Evolutionary conservation across 2,888 invertebrate genomes (phyloP).

Genomic region (Scaptomyza tumidula): DNA sequence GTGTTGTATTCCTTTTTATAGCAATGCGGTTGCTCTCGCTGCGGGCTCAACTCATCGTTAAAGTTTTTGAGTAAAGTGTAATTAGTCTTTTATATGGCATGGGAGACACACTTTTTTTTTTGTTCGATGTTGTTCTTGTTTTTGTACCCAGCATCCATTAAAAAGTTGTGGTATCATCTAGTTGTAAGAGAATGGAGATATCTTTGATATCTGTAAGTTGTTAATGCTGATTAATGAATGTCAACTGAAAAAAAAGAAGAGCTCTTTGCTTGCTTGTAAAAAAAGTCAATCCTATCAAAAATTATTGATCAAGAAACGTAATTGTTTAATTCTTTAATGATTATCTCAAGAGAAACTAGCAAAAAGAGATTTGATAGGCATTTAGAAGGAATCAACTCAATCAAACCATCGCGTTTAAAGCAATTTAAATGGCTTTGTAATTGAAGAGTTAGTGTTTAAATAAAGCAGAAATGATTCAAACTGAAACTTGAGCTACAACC

Average conservation of each 20-base stretch:
- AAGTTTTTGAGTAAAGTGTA: conserved; percentile 65
- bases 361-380: too few species aligned
- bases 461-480: conserved; percentile 12
- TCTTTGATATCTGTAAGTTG: not conserved
- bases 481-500: not conserved
- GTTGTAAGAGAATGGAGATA: not conserved
- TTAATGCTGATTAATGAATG: not conserved
- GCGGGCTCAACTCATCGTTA: conserved; percentile 60
- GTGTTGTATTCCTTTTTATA: conserved; percentile 54
- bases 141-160: not conserved
- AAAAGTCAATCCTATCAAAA: too few species aligned
- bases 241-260: not conserved
- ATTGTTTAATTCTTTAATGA: too few species aligned
- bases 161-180: not conserved
- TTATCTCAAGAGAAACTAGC: too few species aligned
- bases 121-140: not conserved
- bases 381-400: too few species aligned
- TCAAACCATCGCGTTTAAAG: conserved; percentile 7
- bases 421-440: conserved; percentile 15
- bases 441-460: too few species aligned
- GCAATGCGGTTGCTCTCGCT: conserved; percentile 58
- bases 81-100: conserved; percentile 65
- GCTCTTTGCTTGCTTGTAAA: not conserved
- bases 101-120: conserved; percentile 3
- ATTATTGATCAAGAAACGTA: too few species aligned